Conservation (phyloP, 2,888 invertebrate genomes). For the Priocnemis perturbator region DNA sequence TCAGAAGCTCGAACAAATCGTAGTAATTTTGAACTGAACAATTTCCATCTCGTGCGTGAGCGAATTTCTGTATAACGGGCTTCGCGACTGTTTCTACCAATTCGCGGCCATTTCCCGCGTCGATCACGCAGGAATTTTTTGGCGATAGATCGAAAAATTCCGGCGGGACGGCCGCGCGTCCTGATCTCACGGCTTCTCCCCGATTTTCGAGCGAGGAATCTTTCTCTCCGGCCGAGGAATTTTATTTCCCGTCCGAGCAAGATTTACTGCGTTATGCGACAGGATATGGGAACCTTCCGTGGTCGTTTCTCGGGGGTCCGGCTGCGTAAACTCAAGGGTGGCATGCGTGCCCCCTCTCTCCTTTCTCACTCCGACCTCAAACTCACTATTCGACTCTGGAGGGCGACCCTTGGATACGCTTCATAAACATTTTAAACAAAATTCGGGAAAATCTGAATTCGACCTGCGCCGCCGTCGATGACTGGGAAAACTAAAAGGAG, state of each 20-base stretch:
- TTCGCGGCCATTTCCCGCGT: no score
- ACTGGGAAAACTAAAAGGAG: slow-evolving; percentile 7
- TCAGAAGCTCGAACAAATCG: no score
- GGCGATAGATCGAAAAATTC: no score
- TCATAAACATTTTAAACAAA: slow-evolving; percentile 74
- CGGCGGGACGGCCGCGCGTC: no score
- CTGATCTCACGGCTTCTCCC: background rate
- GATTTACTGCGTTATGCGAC: slow-evolving; percentile 51
- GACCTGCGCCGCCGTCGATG: slow-evolving; percentile 12
- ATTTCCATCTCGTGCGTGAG: no score
- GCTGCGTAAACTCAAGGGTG: slow-evolving; percentile 21
- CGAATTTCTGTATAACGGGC: no score
- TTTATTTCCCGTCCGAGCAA: slow-evolving; percentile 45
- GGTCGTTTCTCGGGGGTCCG: slow-evolving; percentile 23
- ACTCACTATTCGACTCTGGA: slow-evolving; percentile 21
- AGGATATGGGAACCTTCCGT: slow-evolving; percentile 62
- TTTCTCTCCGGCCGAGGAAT: slow-evolving; percentile 29
- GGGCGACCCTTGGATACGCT: slow-evolving; percentile 68
- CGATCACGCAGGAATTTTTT: no score
- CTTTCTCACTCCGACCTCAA: background rate
- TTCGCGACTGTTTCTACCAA: no score
- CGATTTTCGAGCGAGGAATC: background rate
- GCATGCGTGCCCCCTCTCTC: slow-evolving; percentile 3
- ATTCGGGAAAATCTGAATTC: slow-evolving; percentile 70
- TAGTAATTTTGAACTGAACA: no score